phyloP scores from a whole-genome alignment of 2,888 invertebrate species.

The Andrena flavipes region DNA sequence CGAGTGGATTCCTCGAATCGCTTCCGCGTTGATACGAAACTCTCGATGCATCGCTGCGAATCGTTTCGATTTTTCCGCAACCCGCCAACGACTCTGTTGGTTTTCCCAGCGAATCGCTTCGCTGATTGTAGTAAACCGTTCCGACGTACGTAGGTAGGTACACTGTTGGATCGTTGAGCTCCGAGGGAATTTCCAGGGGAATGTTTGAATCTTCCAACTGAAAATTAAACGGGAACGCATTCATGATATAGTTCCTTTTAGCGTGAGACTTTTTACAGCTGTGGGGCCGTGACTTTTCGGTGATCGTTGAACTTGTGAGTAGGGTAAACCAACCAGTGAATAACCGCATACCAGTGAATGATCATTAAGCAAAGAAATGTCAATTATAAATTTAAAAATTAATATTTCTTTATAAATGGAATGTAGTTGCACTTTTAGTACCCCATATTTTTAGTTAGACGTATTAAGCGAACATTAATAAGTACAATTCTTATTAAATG shows the following conservation, averaged over 20 bases:
- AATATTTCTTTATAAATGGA: too few relatives aligned
- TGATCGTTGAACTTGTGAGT: neutral
- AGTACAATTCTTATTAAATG: too few relatives aligned
- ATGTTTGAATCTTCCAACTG: neutral
- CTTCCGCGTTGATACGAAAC: neutral
- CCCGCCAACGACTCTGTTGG: neutral
- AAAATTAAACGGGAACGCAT: slow-evolving; percentile 29
- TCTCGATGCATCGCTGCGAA: neutral
- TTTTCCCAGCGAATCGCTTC: slow-evolving; percentile 8
- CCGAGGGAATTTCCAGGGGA: neutral
- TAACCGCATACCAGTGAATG: too few relatives aligned
- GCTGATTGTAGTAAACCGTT: slow-evolving; percentile 5
- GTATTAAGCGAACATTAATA: too few relatives aligned
- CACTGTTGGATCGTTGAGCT: neutral
- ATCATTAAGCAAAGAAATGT: too few relatives aligned
- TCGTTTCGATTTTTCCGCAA: neutral
- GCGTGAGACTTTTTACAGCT: slow-evolving; percentile 35
- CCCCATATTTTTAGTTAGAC: too few relatives aligned
- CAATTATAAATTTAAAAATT: too few relatives aligned
- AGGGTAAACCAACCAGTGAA: too few relatives aligned
- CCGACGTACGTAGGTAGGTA: neutral
- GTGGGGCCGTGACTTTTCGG: slow-evolving; percentile 18
- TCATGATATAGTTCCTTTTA: slow-evolving; percentile 19
- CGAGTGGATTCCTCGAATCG: neutral
- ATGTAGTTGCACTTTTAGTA: too few relatives aligned